Evolutionary conservation across 2,888 invertebrate species (phyloP).

Genomic region (Chalcosyrphus nemorum): DNA sequence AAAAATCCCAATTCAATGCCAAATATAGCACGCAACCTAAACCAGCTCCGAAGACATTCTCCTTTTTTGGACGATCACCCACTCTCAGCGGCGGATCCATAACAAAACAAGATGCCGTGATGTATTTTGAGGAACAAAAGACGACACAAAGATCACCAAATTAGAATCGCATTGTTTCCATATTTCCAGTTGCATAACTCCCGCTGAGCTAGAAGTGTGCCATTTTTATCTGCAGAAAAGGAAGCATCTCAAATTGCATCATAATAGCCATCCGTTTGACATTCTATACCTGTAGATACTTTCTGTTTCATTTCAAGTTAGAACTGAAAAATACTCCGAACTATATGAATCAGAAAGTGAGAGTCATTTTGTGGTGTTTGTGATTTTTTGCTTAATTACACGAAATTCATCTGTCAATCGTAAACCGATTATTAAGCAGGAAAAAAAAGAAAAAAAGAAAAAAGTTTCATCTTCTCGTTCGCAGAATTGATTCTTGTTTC

Average conservation of each 20-base stretch:
- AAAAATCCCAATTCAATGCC: neutral
- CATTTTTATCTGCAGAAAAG: constrained; percentile 21
- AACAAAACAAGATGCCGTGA: neutral
- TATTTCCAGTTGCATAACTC: constrained; percentile 17
- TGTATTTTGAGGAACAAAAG: neutral
- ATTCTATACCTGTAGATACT: constrained; percentile 15
- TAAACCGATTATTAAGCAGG: constrained; percentile 47
- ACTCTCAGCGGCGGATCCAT: neutral
- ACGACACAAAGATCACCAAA: neutral
- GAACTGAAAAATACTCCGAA: neutral
- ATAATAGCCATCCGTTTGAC: constrained; percentile 21
- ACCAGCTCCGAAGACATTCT: neutral
- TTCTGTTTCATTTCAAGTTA: constrained; percentile 26
- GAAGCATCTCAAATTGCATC: constrained; percentile 61
- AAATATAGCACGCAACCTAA: neutral
- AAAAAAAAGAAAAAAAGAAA: no score
- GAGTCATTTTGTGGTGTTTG: constrained; percentile 15
- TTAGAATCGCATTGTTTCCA: neutral
- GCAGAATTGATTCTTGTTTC: constrained; percentile 39
- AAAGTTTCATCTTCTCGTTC: constrained; percentile 16
- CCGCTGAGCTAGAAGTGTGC: constrained; percentile 46
- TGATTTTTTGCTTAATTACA: constrained; percentile 49
- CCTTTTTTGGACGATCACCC: neutral
- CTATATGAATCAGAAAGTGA: constrained; percentile 25
- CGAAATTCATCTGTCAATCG: constrained; percentile 54